These are phyloP conservation scores for Phataginus tricuspis DNA, from an alignment of 2,797 vertebrate genomes.

Conservation along the genomic window DNA sequence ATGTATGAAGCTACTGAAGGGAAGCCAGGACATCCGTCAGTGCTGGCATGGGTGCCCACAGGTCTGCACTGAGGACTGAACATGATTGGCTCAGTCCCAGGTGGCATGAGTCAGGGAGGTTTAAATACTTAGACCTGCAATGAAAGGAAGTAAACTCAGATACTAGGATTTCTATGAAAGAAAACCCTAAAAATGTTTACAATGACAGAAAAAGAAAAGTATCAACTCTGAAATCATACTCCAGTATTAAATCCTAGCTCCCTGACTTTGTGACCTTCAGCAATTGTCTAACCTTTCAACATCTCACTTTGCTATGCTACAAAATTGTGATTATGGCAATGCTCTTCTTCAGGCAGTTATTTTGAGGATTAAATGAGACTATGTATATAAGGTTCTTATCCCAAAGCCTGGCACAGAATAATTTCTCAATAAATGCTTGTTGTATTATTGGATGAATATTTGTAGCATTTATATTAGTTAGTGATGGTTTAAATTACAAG, in stretches of 20 bases:
- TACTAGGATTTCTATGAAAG: conserved; percentile 11
- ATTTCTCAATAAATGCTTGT: not conserved
- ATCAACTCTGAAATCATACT: not conserved
- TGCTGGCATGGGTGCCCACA: not conserved
- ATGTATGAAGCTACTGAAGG: not conserved
- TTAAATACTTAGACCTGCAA: not conserved
- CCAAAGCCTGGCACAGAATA: not conserved
- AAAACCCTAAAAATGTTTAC: not conserved
- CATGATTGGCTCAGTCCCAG: not conserved
- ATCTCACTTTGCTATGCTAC: not conserved
- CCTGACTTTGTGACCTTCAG: not conserved
- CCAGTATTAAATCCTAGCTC: not conserved
- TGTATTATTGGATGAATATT: not conserved
- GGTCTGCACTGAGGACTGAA: not conserved
- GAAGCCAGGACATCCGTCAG: not conserved
- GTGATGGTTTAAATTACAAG: not conserved
- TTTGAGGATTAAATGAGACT: not conserved
- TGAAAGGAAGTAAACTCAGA: not conserved
- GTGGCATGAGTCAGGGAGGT: not conserved
- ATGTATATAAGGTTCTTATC: not conserved
- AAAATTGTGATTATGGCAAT: not conserved
- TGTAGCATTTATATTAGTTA: not conserved
- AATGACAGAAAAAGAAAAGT: not conserved
- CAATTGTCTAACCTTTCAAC: not conserved
- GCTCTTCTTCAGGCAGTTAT: not conserved